phyloP scores from a whole-genome alignment of 2,113 vertebrate genomes.

The Gulo gulo region DNA sequence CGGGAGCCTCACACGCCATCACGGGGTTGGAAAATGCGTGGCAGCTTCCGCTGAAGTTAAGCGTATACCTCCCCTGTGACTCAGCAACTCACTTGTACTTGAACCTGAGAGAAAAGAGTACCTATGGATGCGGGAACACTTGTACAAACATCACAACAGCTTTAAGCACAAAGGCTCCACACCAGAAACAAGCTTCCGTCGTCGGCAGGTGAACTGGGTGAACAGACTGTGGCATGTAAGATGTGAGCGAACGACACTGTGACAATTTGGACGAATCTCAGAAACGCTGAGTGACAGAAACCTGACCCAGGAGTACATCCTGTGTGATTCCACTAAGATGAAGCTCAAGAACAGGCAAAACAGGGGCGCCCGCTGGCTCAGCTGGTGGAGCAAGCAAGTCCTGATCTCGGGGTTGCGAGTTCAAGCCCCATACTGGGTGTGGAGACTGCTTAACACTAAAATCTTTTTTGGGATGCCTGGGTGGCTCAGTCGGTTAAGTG shows the following conservation, averaged over 20 bases:
- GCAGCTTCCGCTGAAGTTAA: background rate
- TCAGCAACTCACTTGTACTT: background rate
- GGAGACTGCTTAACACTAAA: background rate
- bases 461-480: background rate
- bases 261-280: background rate
- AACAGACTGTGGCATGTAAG: background rate
- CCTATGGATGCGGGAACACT: background rate
- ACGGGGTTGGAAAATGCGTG: background rate
- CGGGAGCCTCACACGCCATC: accelerated
- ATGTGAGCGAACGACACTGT: background rate
- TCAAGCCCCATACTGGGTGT: background rate
- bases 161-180: background rate
- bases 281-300: background rate
- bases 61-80: background rate
- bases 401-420: background rate
- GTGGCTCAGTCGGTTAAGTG: too few species aligned
- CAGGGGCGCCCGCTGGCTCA: background rate
- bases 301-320: background rate
- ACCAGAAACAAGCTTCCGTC: background rate
- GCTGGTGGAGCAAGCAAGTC: background rate
- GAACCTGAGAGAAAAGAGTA: background rate
- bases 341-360: background rate
- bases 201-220: background rate
- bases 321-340: background rate
- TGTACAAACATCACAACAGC: background rate